These are phyloP conservation scores for Oceanites oceanicus DNA, from an alignment of 2,113 vertebrate species.

Conservation along the genomic window DNA sequence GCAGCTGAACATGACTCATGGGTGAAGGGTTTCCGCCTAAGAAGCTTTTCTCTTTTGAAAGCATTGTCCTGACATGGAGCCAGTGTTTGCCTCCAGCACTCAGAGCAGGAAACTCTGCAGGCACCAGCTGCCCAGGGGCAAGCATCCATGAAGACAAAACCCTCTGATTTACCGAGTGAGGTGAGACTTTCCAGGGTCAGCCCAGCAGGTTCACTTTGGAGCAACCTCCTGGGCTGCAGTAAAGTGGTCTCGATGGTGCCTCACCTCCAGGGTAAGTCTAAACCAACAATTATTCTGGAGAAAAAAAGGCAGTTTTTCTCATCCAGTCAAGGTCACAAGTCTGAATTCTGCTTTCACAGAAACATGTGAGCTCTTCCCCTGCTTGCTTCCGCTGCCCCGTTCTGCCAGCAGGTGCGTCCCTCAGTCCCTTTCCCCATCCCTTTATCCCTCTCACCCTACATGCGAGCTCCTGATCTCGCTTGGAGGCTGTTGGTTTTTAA, in stretches of 20 bases:
- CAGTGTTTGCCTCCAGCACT: background rate
- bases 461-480: background rate
- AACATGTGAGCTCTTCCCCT: fast-evolving
- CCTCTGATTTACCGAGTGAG: background rate
- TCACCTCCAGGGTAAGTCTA: background rate
- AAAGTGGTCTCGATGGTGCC: background rate
- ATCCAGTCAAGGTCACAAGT: background rate
- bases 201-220: background rate
- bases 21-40: background rate
- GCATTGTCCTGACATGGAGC: background rate
- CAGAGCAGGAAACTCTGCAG: background rate
- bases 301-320: background rate
- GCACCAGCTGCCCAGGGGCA: background rate
- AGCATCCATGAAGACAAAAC: fast-evolving
- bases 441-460: background rate
- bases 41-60: background rate
- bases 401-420: fast-evolving
- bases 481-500: background rate
- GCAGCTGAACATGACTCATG: background rate
- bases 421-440: background rate
- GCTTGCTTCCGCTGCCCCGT: fast-evolving
- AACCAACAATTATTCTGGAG: background rate
- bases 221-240: background rate
- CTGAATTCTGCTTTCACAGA: background rate
- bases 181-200: background rate